Percentiles rank a stretch among this genome's conserved stretches.
Evolutionary conservation across 2,797 vertebrate genomes (phyloP).

Genomic region (Erithacus rubecula): DNA sequence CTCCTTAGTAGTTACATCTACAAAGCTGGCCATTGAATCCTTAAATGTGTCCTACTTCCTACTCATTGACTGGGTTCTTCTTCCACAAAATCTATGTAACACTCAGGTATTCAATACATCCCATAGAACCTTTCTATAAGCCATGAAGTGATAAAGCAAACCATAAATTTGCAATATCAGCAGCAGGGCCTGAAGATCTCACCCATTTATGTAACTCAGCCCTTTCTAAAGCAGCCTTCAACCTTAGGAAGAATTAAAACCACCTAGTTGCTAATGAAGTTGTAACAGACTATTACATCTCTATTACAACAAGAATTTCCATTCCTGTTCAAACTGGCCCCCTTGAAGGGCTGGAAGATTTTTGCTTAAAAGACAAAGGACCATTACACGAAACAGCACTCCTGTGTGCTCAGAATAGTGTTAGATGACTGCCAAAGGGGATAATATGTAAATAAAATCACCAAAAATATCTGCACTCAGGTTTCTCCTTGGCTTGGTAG

Average conservation of each 20-base stretch:
- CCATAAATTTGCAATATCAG: background rate
- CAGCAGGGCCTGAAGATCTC: background rate
- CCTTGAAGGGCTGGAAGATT: background rate
- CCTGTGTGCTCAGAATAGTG: background rate
- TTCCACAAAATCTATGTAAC: background rate
- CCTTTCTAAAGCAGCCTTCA: background rate
- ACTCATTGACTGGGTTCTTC: background rate
- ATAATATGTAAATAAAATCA: constrained; percentile 14
- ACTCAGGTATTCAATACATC: background rate
- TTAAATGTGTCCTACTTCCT: background rate
- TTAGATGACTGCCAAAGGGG: background rate
- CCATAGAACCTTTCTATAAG: background rate
- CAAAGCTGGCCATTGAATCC: background rate
- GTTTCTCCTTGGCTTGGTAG: background rate
- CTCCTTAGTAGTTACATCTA: background rate
- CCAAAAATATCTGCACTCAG: background rate
- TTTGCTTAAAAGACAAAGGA: background rate
- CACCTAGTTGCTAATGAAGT: background rate
- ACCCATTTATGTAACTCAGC: background rate
- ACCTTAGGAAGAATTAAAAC: background rate
- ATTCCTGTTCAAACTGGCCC: background rate
- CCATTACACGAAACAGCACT: background rate
- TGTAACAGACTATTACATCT: background rate
- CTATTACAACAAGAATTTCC: background rate
- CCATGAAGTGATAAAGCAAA: background rate